These are phyloP conservation scores for Stomatorhinus ivindoensis DNA, from an alignment of 2,113 vertebrate genomes.

Conservation along the genomic window DNA sequence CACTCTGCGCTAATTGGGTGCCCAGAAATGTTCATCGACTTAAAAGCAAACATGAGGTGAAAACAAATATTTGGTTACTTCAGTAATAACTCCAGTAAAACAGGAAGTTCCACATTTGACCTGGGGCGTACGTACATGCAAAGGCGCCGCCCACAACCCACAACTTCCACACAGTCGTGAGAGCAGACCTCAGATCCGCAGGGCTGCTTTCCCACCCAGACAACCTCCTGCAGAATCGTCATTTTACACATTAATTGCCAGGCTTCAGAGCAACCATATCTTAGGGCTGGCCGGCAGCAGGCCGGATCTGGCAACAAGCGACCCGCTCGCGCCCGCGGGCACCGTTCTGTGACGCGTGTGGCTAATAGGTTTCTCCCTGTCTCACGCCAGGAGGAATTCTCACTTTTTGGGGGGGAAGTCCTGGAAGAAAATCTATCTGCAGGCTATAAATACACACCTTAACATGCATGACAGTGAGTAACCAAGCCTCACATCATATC, in stretches of 20 bases:
- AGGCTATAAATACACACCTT: neutral
- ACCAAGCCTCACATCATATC: neutral
- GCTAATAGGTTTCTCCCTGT: conserved; percentile 1
- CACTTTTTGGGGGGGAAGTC: neutral
- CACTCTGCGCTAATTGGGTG: neutral
- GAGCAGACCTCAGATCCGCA: conserved; percentile 27
- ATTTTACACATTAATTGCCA: conserved; percentile 67
- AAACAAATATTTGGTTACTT: neutral
- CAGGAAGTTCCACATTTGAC: neutral
- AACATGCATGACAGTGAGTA: neutral
- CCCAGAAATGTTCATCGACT: neutral
- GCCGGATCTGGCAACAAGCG: conserved; percentile 53
- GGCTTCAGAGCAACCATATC: conserved; percentile 58
- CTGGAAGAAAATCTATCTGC: neutral
- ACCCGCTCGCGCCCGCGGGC: conserved; percentile 47
- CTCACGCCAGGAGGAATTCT: neutral
- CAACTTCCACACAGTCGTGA: neutral
- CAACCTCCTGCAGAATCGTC: conserved; percentile 64
- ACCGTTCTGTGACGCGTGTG: neutral
- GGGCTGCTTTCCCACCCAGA: conserved; percentile 49
- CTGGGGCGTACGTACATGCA: neutral
- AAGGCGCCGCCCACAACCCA: neutral
- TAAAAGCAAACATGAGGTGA: neutral
- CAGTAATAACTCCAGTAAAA: neutral
- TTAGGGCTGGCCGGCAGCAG: conserved; percentile 57